Evolutionary conservation across 2,797 vertebrate genomes (phyloP).

Genomic region (Pangasius krempfi): DNA sequence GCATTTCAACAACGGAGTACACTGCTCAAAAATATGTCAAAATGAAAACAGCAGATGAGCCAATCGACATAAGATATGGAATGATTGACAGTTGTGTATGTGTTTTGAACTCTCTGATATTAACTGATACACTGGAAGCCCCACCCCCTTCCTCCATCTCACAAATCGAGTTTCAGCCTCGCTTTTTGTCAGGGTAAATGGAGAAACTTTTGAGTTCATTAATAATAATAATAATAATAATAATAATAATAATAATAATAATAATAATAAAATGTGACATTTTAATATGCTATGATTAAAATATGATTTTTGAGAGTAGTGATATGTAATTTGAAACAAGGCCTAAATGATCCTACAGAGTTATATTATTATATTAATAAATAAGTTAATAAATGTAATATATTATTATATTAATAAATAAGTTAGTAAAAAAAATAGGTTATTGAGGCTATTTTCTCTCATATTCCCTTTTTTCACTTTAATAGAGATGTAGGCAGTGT

Average conservation of each 20-base stretch:
- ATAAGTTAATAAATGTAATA: background rate
- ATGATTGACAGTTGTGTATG: no score
- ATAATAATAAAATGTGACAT: no score
- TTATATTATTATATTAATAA: background rate
- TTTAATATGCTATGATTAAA: no score
- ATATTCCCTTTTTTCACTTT: background rate
- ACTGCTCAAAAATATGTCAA: background rate
- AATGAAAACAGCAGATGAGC: background rate
- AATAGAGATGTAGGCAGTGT: constrained; percentile 25
- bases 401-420: no score
- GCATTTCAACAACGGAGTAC: background rate
- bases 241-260: no score
- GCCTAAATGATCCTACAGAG: background rate
- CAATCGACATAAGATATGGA: background rate
- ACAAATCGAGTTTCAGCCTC: background rate
- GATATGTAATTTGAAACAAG: background rate
- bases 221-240: no score
- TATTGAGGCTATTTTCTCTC: background rate
- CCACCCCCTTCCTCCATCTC: background rate
- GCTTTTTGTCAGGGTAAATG: background rate
- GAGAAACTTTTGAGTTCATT: background rate
- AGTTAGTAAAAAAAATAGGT: background rate
- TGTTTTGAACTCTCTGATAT: background rate
- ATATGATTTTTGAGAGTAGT: background rate
- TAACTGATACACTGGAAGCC: background rate